A percentile compares a stretch with the other conserved stretches of the same genome.
These are phyloP conservation scores for Sebastes umbrosus DNA, from an alignment of 2,797 vertebrate genomes.

Conservation along the genomic window DNA sequence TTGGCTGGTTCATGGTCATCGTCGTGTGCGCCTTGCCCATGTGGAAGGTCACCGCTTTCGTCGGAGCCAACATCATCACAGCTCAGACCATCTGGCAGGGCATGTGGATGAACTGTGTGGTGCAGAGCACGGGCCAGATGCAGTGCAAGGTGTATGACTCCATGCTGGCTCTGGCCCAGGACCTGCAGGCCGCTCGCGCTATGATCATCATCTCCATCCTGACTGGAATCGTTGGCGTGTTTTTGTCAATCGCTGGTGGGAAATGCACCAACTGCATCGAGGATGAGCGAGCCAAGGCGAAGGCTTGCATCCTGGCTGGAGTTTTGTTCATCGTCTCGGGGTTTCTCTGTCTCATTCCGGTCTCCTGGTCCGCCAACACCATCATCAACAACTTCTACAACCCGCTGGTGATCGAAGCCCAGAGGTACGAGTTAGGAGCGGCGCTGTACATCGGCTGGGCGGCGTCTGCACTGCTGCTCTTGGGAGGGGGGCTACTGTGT, in stretches of 20 bases:
- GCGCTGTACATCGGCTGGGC: constrained; percentile 95
- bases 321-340: constrained; percentile 79
- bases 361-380: constrained; percentile 83
- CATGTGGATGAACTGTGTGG: constrained; percentile 86
- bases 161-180: constrained; percentile 77
- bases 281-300: constrained; percentile 76
- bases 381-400: constrained; percentile 85
- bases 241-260: constrained; percentile 79
- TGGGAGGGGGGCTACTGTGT: constrained; percentile 89
- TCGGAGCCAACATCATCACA: constrained; percentile 83
- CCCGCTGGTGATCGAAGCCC: constrained; percentile 68
- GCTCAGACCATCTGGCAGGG: constrained; percentile 84
- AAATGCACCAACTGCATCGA: constrained; percentile 87
- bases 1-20: constrained; percentile 80
- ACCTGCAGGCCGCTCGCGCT: constrained; percentile 82
- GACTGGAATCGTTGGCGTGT: constrained; percentile 70
- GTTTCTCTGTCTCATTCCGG: constrained; percentile 79
- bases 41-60: constrained; percentile 83
- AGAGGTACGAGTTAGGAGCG: constrained; percentile 88
- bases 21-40: constrained; percentile 78
- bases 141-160: constrained; percentile 86
- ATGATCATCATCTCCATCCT: constrained; percentile 82
- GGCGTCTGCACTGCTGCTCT: constrained; percentile 80
- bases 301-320: constrained; percentile 78
- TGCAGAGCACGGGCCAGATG: constrained; percentile 86